Evolutionary conservation across 64 coral and sea anemone genomes (phyloP), one percentile per base, ranked within the genome.

Genomic region (Astreopora myriophthalma): DNA sequence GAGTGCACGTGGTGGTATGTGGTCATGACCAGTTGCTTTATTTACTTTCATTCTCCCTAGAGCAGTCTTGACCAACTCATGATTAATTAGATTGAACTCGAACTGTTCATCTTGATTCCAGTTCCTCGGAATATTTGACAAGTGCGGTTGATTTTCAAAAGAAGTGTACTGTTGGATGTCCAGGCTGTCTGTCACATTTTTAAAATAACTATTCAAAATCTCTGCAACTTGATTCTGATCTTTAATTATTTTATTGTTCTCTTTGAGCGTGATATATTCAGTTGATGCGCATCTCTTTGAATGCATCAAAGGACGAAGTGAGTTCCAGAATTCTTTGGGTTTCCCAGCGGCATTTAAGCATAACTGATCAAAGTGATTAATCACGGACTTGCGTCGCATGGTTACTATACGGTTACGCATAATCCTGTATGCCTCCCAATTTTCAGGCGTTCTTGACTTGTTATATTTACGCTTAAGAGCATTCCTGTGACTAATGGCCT

Each of bases 361-460:
- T 24, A 93, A n/a, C 12, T 69, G 34, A 27, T 93, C 83, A 67
- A 93, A 93, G 32, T 75, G 68, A 17, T 30, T 16, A 74, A 28
- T 27, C n/a, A 76, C 57, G 0, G 90, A 92, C 74, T 85, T 93
- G 4, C 82, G 81, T 22, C 80, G 52, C 91, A 93, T 69, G 5
- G 81, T 30, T 30, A 93, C 91, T 8, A 92, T 73, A 20, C 72
- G 71, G 4, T 93, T 93, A 31, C 83, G 42, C 13, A 70, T 82
- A 29, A 33, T 32, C 72, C n/a, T 79, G 27, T 86, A 86, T 3
- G 70, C 33, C 42, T 92, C 90, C 90, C 89, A 92, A 48, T 85
- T 71, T 12, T 83, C 79, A 17, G 80, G 23, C 16, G 90, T 85
- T 40, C 77, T 92, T 60, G 75, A 4, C 36, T 44, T 44, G 40